phyloP scores from a whole-genome alignment of 1,140 invertebrate genomes.

The Yoshiicerus persimilis region DNA sequence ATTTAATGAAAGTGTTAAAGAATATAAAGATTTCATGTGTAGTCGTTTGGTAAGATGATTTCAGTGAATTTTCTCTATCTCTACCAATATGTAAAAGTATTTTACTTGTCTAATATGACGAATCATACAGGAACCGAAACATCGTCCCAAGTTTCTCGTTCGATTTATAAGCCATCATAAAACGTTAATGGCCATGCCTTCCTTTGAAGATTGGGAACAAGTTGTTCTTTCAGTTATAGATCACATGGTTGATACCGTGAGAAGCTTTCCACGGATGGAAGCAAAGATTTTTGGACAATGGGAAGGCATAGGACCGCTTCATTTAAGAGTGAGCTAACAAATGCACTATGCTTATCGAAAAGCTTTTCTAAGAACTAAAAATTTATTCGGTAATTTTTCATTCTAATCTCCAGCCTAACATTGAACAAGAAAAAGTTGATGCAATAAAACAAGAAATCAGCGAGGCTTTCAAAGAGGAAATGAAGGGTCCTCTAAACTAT shows the following conservation, averaged over 20 bases:
- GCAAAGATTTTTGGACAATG: conserved; percentile 46
- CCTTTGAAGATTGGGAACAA: conserved; percentile 48
- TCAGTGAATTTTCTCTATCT: background rate
- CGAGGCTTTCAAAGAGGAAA: conserved; percentile 67
- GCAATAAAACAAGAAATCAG: conserved; percentile 60
- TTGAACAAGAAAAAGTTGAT: conserved; percentile 65
- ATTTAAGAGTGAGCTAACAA: background rate
- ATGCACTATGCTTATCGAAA: too few relatives aligned
- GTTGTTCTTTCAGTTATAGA: conserved; percentile 37
- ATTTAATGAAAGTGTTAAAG: conserved; percentile 74
- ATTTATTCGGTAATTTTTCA: too few relatives aligned
- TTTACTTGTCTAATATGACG: background rate
- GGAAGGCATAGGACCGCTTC: background rate
- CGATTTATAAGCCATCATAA: conserved; percentile 38
- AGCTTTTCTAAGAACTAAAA: too few relatives aligned
- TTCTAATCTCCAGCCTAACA: conserved; percentile 61
- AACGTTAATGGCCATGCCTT: conserved; percentile 36
- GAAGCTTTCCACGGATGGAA: conserved; percentile 45
- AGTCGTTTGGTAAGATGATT: conserved; percentile 69
- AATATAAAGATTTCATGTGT: conserved; percentile 74
- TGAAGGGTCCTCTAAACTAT: conserved; percentile 68
- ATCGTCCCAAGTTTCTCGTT: conserved; percentile 44
- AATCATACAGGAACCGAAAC: conserved; percentile 36
- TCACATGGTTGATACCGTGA: conserved; percentile 37
- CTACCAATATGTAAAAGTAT: background rate